Evolutionary conservation across 2,797 vertebrate genomes (phyloP), one percentile per base, ranked within the genome.

Genomic region (Mormyrops attenuatus): DNA sequence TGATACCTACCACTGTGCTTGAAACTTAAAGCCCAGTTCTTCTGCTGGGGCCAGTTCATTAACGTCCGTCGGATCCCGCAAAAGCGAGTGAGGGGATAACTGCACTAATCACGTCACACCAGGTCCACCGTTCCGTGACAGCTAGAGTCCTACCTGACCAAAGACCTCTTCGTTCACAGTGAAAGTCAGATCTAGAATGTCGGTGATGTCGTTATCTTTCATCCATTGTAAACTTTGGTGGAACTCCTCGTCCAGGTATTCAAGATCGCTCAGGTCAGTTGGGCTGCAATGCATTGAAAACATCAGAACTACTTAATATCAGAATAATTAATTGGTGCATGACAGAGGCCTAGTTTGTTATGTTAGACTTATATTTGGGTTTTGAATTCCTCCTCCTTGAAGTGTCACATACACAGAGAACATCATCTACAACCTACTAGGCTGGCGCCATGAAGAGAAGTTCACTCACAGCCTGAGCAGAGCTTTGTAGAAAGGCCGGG

Each of bases 221-320:
- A 99, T 98, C 98, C 98, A 99, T 91, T 99, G 98, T 92, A 99
- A 95, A 87, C 98, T 99, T 91, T 98, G 98, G 92, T 99, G 98
- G 93, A 99, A 99, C 93, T 99, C 98, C 93, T 99, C 98, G 89
- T 99, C 98, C 93, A 99, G 94, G 91, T 99, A 99, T 92, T 99
- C 98, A 86, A 99, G 95, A 91, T 99, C 98, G 3, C 98, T 99
- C 93, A 99, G 94, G 93, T 99, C 98, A 86, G 98, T 99, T 0
- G 98, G 95, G 88, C 98, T 99, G 93, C n/a, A 88, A 89, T 44
- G 57, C 44, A 88, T 38, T 41, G 82, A 85, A 49, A 85, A 13
- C 22, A 85, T 85, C 9, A 50, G 11, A 26, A 26, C 22, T 52
- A 50, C 22, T 52, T 13, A 22, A 80, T 38, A 15, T 80, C 38